phyloP scores from a whole-genome alignment of 2,797 vertebrate species.

The Graptemys geographica region DNA sequence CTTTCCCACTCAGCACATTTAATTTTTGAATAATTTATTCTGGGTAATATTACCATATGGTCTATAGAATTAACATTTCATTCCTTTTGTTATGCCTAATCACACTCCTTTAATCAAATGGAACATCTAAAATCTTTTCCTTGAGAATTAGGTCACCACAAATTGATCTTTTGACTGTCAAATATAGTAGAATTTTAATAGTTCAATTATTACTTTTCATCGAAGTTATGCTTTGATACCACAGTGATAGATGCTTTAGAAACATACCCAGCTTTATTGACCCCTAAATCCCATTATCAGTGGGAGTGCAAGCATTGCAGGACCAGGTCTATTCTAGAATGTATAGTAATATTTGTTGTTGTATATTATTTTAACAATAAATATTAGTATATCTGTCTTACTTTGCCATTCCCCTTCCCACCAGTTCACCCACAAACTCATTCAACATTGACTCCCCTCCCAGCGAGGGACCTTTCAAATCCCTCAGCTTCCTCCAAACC shows the following conservation, averaged over 20 bases:
- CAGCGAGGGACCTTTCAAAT: not conserved
- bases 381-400: not conserved
- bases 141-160: not conserved
- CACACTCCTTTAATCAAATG: not conserved
- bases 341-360: not conserved
- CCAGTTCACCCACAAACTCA: too few relatives aligned
- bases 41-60: not conserved
- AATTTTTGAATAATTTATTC: too few relatives aligned
- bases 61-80: not conserved
- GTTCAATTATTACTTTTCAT: not conserved
- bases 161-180: not conserved
- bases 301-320: not conserved
- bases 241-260: not conserved
- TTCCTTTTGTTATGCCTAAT: not conserved
- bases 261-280: not conserved
- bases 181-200: not conserved
- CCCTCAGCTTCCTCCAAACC: not conserved
- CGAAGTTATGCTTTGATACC: conserved; percentile 1
- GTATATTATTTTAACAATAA: not conserved
- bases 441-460: not conserved
- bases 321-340: not conserved
- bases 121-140: not conserved
- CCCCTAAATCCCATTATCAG: not conserved
- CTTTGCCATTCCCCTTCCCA: not conserved
- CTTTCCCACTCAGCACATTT: not conserved